Percentiles rank a stretch among this genome's conserved stretches.
phyloP scores from a whole-genome alignment of 1,140 invertebrate species.

The Philaenus spumarius region DNA sequence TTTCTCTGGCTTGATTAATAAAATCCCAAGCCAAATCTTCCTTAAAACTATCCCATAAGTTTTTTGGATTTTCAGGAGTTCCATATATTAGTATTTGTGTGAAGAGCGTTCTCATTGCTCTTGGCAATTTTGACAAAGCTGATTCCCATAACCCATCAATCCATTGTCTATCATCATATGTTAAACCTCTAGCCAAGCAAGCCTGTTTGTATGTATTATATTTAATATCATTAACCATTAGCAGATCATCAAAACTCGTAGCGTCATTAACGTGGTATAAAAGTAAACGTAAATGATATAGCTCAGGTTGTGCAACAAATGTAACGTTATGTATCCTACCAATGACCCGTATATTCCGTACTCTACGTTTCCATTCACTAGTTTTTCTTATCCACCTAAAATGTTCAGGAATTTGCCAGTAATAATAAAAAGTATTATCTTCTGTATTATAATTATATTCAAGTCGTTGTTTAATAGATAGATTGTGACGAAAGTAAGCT shows the following conservation, averaged over 20 bases:
- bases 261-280: too few relatives aligned
- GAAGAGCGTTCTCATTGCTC: slow-evolving; percentile 11
- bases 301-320: neutral
- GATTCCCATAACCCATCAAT: neutral
- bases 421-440: neutral
- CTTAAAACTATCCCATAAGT: slow-evolving; percentile 12
- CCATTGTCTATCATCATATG: neutral
- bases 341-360: too few relatives aligned
- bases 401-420: neutral
- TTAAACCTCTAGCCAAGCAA: neutral
- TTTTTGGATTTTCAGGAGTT: slow-evolving; percentile 13
- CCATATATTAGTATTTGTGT: slow-evolving; percentile 1
- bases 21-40: slow-evolving; percentile 7
- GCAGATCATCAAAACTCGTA: neutral
- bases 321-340: too few relatives aligned
- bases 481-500: too few relatives aligned
- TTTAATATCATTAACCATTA: neutral
- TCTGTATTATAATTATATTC: neutral
- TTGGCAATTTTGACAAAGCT: slow-evolving; percentile 12
- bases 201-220: neutral
- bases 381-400: too few relatives aligned
- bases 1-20: neutral
- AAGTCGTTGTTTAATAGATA: too few relatives aligned
- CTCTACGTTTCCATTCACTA: too few relatives aligned
- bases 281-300: neutral